Conservation (phyloP, 2,113 vertebrate species). For the Ageneiosus marmoratus region DNA sequence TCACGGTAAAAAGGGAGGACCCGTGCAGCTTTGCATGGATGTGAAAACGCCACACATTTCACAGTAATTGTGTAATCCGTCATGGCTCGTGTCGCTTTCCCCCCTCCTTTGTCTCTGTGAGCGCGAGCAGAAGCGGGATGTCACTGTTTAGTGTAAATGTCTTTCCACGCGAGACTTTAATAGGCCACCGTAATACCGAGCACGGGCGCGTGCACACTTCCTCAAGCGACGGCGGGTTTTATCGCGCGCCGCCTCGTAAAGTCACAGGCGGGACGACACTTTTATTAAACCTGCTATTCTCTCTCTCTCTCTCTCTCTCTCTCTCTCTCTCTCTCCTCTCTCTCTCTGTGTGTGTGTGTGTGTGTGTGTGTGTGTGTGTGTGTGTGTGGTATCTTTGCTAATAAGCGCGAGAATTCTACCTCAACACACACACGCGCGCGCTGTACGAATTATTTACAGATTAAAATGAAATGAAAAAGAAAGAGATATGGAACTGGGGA, state of each 20-base stretch:
- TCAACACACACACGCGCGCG: too few species aligned
- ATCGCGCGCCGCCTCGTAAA: constrained; percentile 75
- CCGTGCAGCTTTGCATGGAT: constrained; percentile 73
- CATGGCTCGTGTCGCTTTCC: constrained; percentile 65
- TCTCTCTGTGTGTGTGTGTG: too few species aligned
- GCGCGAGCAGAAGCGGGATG: constrained; percentile 55
- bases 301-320: constrained; percentile 42
- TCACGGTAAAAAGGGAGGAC: constrained; percentile 63
- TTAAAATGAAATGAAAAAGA: too few species aligned
- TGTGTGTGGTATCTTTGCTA: too few species aligned
- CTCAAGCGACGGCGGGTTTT: constrained; percentile 71
- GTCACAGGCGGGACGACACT: constrained; percentile 64
- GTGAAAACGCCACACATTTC: constrained; percentile 73
- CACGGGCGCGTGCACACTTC: constrained; percentile 69
- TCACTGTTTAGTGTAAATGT: constrained; percentile 61
- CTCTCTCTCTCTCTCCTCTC: background rate
- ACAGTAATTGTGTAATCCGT: constrained; percentile 76
- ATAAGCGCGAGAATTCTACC: too few species aligned
- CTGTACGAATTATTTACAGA: too few species aligned
- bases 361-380: too few species aligned
- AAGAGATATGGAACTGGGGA: too few species aligned
- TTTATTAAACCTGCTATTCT: constrained; percentile 71
- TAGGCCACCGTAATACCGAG: constrained; percentile 61
- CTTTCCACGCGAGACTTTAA: constrained; percentile 61
- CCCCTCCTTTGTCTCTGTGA: constrained; percentile 64